phyloP scores from a whole-genome alignment of 64 coral and sea anemone genomes.

The Astreopora myriophthalma region DNA sequence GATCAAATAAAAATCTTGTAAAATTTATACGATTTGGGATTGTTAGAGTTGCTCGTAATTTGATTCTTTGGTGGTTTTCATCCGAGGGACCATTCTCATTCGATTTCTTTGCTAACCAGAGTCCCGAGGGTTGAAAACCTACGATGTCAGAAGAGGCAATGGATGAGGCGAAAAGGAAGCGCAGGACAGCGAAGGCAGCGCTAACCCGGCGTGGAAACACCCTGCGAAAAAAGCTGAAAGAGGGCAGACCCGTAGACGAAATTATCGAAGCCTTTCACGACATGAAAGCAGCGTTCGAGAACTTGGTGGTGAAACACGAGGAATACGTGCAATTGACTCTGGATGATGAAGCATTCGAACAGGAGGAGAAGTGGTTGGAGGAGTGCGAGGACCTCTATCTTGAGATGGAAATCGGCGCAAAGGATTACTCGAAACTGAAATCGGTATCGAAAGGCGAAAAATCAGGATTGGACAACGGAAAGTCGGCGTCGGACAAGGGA shows the following conservation, averaged over 20 bases:
- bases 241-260: constrained; percentile 27
- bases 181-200: constrained; percentile 57
- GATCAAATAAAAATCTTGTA: background rate
- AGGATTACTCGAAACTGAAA: constrained; percentile 16
- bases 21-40: background rate
- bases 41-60: too few relatives aligned
- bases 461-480: background rate
- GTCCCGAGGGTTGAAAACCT: constrained; percentile 4
- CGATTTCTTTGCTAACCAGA: constrained; percentile 5
- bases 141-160: background rate
- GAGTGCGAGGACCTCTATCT: constrained; percentile 57
- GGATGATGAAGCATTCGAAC: constrained; percentile 54
- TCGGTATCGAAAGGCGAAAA: background rate
- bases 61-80: too few relatives aligned
- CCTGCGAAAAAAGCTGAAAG: constrained; percentile 25
- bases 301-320: constrained; percentile 52
- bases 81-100: background rate
- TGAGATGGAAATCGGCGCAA: constrained; percentile 17
- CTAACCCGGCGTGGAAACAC: constrained; percentile 61
- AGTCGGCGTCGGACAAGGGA: background rate
- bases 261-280: constrained; percentile 1
- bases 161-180: constrained; percentile 41
- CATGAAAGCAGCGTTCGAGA: constrained; percentile 23
- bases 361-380: constrained; percentile 27
- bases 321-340: constrained; percentile 44